Percentiles rank a stretch among this genome's conserved stretches.
phyloP scores from a whole-genome alignment of 2,888 invertebrate species.

The Pristionchus arcanus region DNA sequence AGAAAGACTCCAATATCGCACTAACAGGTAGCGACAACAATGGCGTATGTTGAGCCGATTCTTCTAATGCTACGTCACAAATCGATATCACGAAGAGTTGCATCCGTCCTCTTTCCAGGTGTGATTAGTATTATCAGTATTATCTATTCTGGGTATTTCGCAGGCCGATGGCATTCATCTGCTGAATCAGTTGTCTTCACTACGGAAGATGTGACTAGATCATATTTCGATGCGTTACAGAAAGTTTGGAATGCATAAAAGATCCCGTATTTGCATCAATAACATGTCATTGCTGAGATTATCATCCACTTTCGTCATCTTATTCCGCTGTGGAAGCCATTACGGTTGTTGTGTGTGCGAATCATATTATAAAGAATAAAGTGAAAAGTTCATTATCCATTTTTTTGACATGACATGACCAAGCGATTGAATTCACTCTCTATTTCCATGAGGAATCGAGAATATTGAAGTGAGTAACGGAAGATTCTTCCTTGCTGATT shows the following conservation, averaged over 20 bases:
- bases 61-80: neutral
- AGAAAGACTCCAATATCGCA: neutral
- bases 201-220: neutral
- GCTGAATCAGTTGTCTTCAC: neutral
- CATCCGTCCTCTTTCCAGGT: neutral
- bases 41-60: constrained; percentile 12
- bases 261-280: too few species aligned
- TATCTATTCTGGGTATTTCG: too few species aligned
- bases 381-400: too few species aligned
- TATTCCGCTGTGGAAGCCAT: too few species aligned
- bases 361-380: too few species aligned
- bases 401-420: too few species aligned
- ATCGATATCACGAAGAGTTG: neutral
- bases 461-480: neutral
- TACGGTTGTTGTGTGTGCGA: too few species aligned
- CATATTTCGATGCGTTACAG: neutral
- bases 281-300: too few species aligned
- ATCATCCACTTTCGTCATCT: too few species aligned
- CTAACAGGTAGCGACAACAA: neutral
- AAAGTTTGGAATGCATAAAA: neutral
- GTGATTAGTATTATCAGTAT: neutral
- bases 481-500: neutral
- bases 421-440: too few species aligned
- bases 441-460: neutral
- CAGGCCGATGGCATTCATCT: neutral